A percentile compares a stretch with the other conserved stretches of the same genome.
phyloP scores from a whole-genome alignment of 2,888 invertebrate genomes.

The Idaea straminata region DNA sequence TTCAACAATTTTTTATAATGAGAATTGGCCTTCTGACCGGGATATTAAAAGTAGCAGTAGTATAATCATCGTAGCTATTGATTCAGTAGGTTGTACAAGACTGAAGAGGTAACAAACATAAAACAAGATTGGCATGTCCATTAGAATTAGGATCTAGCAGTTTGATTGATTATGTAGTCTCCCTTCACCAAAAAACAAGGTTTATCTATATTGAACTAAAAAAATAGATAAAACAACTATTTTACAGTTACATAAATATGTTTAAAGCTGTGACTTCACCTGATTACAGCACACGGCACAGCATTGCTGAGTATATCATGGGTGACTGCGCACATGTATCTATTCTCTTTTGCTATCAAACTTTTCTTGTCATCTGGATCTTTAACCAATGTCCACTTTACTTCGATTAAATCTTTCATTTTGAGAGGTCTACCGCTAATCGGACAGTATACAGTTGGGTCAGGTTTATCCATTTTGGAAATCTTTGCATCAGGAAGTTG shows the following conservation, averaged over 20 bases:
- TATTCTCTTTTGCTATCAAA: slow-evolving; percentile 91
- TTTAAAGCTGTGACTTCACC: slow-evolving; percentile 41
- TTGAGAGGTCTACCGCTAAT: slow-evolving; percentile 87
- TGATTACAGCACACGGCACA: slow-evolving; percentile 95
- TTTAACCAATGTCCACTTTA: slow-evolving; percentile 94
- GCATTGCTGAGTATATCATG: slow-evolving; percentile 97
- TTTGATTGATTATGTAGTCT: too few relatives aligned
- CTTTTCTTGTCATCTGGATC: slow-evolving; percentile 93
- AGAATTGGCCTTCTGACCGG: too few relatives aligned
- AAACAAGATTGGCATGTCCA: too few relatives aligned
- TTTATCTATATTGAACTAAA: too few relatives aligned
- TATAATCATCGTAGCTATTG: too few relatives aligned
- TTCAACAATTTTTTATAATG: too few relatives aligned
- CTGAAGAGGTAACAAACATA: too few relatives aligned
- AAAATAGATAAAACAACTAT: too few relatives aligned
- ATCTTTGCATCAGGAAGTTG: slow-evolving; percentile 92
- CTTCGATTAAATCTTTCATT: slow-evolving; percentile 94
- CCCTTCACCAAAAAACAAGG: too few relatives aligned
- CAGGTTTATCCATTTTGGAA: slow-evolving; percentile 75
- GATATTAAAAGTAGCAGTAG: too few relatives aligned
- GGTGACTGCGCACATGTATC: slow-evolving; percentile 99
- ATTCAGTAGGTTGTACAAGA: too few relatives aligned
- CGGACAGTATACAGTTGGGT: slow-evolving; percentile 66
- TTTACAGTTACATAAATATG: background rate
- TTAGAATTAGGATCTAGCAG: too few relatives aligned